Percentiles rank a stretch among this genome's conserved stretches.
Conservation (phyloP, 2,888 invertebrate genomes). For the Strigamia transsilvanica region DNA sequence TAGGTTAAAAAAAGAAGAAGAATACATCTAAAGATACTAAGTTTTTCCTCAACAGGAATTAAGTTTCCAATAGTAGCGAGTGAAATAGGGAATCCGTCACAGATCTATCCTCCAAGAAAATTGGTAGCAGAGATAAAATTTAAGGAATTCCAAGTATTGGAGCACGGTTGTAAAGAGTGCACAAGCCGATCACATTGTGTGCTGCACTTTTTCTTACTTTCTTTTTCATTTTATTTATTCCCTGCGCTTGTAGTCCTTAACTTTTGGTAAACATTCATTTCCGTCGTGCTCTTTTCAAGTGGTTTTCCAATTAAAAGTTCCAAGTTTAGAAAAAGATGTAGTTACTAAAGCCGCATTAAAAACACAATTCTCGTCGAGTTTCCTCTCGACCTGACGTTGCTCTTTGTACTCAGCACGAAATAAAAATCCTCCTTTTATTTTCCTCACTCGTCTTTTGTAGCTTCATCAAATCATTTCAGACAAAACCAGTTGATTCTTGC, state of each 20-base stretch:
- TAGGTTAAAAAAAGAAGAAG: not conserved
- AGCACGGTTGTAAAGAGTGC: slow-evolving; percentile 24
- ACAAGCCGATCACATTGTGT: slow-evolving; percentile 39
- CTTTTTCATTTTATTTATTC: not conserved
- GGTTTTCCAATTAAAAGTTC: slow-evolving; percentile 27
- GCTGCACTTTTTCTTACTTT: not conserved
- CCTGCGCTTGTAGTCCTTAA: slow-evolving; percentile 17
- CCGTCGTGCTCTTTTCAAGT: slow-evolving; percentile 35
- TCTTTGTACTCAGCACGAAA: slow-evolving; percentile 39
- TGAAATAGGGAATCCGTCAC: slow-evolving; percentile 40
- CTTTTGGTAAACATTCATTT: slow-evolving; percentile 33
- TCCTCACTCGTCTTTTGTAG: slow-evolving; percentile 40
- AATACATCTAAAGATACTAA: slow-evolving; percentile 17
- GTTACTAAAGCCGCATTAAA: slow-evolving; percentile 47
- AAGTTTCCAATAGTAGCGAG: slow-evolving; percentile 24
- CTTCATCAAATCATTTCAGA: slow-evolving; percentile 42
- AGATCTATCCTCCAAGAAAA: slow-evolving; percentile 33
- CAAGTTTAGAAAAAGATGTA: not conserved
- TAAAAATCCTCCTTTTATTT: slow-evolving; percentile 43
- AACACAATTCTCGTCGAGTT: slow-evolving; percentile 43
- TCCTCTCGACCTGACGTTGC: slow-evolving; percentile 32
- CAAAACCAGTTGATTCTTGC: slow-evolving; percentile 33
- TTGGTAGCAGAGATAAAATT: slow-evolving; percentile 45
- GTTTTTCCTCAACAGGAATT: not conserved
- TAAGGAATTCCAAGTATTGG: slow-evolving; percentile 43